Evolutionary conservation across 2,113 vertebrate genomes (phyloP), one percentile per base, ranked within the genome.

Genomic region (Phylloscopus trochilus): DNA sequence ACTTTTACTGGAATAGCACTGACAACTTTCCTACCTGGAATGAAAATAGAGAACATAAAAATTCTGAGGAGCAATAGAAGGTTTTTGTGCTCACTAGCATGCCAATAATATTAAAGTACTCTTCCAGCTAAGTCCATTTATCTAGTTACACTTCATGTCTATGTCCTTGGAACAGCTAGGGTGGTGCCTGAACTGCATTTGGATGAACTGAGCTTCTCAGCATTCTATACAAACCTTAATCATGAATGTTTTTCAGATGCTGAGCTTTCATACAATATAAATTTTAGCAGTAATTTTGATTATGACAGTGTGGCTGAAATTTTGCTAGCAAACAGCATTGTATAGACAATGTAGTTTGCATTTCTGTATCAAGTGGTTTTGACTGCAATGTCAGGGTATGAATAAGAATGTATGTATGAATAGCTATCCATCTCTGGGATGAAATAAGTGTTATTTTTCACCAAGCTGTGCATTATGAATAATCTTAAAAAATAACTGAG

Each of bases 331-430:
- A 92, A 84, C 15, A 58, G 23, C 78, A 3, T 27, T 37, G 6
- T 78, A 49, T 41, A 87, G 85, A 18, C 52, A 90, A 16, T 37
- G 8, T 63, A 94, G 53, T 75, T 83, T 88, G 19, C 56, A 63
- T 94, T 96, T 94, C 44, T 43, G 68, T 84, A 27, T 79, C 89
- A 94, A 93, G 74, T 75, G 51, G 6, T 92, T 92, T 80, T 89
- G 55, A 94, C 55, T 89, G 41, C 30, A 89, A 27, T 78, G 23
- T 58, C 51, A 96, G 53, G 33, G 5, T 27, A 64, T 68, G 87
- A 68, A 49, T 63, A 95, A 88, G 13, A 77, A 64, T 64, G 19
- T 13, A 44, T 79, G 6, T 67, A 80, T 44, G 46, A 90, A 96
- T 82, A 92, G 85, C 24, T 94, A 59, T 83, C 35, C 35, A 20